Evolutionary conservation across 2,888 invertebrate species (phyloP).

Genomic region (Adineta ricciae): DNA sequence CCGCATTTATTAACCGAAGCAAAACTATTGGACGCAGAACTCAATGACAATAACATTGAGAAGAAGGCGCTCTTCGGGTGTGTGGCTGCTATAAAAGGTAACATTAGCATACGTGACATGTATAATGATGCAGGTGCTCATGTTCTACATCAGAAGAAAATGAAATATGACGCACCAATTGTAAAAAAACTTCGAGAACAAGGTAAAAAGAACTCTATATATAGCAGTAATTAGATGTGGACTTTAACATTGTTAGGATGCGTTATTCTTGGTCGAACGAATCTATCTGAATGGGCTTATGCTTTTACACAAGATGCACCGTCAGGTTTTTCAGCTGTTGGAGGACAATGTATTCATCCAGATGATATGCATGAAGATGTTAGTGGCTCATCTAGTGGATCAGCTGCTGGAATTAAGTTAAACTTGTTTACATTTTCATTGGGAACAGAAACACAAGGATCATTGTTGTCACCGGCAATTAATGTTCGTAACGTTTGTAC

Average conservation of each 20-base stretch:
- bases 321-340: slow-evolving; percentile 1
- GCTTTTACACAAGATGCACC: not conserved
- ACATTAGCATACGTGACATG: not conserved
- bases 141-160: not conserved
- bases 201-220: not conserved
- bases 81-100: not conserved
- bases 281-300: slow-evolving; percentile 15
- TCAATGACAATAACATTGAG: not conserved
- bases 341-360: slow-evolving; percentile 11
- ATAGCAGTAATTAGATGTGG: no score
- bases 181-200: not conserved
- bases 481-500: not conserved
- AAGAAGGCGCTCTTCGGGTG: not conserved
- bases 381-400: not conserved
- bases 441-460: slow-evolving; percentile 11
- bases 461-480: not conserved
- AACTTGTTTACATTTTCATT: slow-evolving; percentile 8
- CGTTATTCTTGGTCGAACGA: not conserved
- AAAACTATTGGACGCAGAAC: not conserved
- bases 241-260: not conserved
- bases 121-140: not conserved
- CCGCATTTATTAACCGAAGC: not conserved
- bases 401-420: not conserved
- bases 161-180: not conserved
- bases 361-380: slow-evolving; percentile 5